Conservation (phyloP, 2,888 invertebrate genomes). For the Sarcophaga rosellei region DNA sequence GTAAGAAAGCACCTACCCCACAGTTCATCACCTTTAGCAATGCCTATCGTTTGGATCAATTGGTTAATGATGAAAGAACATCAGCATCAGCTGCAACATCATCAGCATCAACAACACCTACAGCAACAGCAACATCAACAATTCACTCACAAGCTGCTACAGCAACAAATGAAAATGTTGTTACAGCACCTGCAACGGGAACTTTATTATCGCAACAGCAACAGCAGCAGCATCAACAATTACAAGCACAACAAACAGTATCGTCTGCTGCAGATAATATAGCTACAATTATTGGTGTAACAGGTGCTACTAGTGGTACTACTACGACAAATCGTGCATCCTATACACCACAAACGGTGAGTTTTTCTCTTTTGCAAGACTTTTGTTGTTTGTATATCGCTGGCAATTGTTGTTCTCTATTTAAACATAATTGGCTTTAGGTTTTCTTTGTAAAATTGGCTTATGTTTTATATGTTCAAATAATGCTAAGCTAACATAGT, state of each 20-base stretch:
- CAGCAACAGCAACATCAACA: constrained; percentile 46
- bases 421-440: too few relatives aligned
- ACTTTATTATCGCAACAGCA: constrained; percentile 62
- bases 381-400: not conserved
- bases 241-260: constrained; percentile 68
- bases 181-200: constrained; percentile 62
- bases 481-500: too few relatives aligned
- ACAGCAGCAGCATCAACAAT: constrained; percentile 69
- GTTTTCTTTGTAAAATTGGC: too few relatives aligned
- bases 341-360: constrained; percentile 70
- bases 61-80: constrained; percentile 81
- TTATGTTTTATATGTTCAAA: too few relatives aligned
- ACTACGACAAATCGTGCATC: constrained; percentile 34
- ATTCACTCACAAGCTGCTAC: constrained; percentile 30
- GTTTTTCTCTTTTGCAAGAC: constrained; percentile 3
- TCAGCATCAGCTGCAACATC: constrained; percentile 64
- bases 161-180: constrained; percentile 74
- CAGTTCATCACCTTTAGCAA: constrained; percentile 89
- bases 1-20: constrained; percentile 89
- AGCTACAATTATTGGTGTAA: constrained; percentile 71
- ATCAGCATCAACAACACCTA: constrained; percentile 49
- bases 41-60: constrained; percentile 86
- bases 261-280: constrained; percentile 71
- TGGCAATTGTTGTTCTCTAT: not conserved
- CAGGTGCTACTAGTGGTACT: constrained; percentile 42